Evolutionary conservation across 2,797 vertebrate species (phyloP).

Genomic region (Phrynocephalus vlangalii): DNA sequence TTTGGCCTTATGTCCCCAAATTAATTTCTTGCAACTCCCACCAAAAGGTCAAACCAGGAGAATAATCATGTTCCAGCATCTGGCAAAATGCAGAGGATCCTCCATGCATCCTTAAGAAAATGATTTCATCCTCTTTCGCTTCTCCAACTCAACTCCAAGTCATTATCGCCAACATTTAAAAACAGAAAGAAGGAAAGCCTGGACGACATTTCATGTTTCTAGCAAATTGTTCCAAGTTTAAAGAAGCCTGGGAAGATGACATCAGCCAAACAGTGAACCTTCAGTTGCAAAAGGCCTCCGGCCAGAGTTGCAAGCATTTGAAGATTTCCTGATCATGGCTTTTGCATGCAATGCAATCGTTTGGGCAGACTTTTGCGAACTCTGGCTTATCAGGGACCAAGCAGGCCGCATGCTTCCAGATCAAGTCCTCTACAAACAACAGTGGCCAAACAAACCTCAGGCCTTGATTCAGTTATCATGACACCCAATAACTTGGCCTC

Average conservation of each 20-base stretch:
- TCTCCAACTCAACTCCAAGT: constrained; percentile 2
- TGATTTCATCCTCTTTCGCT: not conserved
- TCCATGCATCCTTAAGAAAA: not conserved
- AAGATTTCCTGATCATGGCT: not conserved
- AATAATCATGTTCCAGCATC: not conserved
- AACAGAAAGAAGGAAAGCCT: not conserved
- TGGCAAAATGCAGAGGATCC: not conserved
- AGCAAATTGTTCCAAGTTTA: not conserved
- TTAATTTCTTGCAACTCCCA: not conserved
- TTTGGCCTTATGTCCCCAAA: not conserved
- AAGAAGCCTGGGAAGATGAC: not conserved
- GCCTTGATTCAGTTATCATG: not conserved
- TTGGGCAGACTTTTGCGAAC: not conserved
- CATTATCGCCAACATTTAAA: not conserved
- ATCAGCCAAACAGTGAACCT: constrained; percentile 28
- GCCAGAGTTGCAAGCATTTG: not conserved
- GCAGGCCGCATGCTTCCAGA: not conserved
- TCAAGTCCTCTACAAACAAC: not conserved
- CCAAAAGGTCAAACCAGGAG: not conserved
- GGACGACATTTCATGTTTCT: not conserved
- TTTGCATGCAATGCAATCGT: not conserved
- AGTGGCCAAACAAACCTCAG: not conserved
- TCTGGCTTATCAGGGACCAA: not conserved
- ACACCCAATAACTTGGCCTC: not conserved
- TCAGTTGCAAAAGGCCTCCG: constrained; percentile 13